A percentile compares a stretch with the other conserved stretches of the same genome.
Conservation (phyloP, 2,113 vertebrate species). For the Theropithecus gelada region DNA sequence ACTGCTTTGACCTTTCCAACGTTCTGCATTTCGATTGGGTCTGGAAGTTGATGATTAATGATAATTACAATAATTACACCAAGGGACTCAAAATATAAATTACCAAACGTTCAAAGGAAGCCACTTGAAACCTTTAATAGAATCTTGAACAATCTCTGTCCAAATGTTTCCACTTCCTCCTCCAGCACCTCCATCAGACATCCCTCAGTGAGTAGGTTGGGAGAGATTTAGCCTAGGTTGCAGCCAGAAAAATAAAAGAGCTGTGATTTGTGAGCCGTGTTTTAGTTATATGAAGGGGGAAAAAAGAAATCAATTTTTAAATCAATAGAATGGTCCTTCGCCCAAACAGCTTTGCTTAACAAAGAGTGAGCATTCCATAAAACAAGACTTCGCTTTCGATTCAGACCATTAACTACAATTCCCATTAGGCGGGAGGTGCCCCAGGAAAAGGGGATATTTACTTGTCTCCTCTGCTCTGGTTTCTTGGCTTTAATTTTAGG, state of each 20-base stretch:
- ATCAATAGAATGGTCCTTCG: slow-evolving; percentile 83
- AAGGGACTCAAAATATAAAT: slow-evolving; percentile 80
- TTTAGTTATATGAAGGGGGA: slow-evolving; percentile 73
- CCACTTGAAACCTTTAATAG: slow-evolving; percentile 76
- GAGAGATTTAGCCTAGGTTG: slow-evolving; percentile 53
- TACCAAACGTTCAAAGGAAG: slow-evolving; percentile 81
- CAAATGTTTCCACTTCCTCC: slow-evolving; percentile 70
- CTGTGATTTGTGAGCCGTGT: slow-evolving; percentile 77
- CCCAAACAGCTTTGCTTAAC: slow-evolving; percentile 84
- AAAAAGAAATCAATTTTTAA: slow-evolving; percentile 81
- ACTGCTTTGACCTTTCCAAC: slow-evolving; percentile 82
- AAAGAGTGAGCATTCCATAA: slow-evolving; percentile 84
- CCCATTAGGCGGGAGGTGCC: slow-evolving; percentile 78
- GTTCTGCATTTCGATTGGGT: slow-evolving; percentile 80
- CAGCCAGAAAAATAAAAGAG: slow-evolving; percentile 72
- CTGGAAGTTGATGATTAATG: slow-evolving; percentile 84
- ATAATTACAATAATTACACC: slow-evolving; percentile 83
- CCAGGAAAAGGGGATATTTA: slow-evolving; percentile 77
- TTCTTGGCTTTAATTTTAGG: slow-evolving; percentile 76
- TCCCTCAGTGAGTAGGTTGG: slow-evolving; percentile 65
- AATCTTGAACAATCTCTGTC: slow-evolving; percentile 75
- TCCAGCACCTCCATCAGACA: slow-evolving; percentile 47
- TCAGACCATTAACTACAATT: slow-evolving; percentile 84
- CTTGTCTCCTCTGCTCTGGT: slow-evolving; percentile 79
- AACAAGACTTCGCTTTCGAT: slow-evolving; percentile 81